These are phyloP conservation scores for Molothrus aeneus DNA, from an alignment of 2,797 vertebrate species.

Conservation along the genomic window DNA sequence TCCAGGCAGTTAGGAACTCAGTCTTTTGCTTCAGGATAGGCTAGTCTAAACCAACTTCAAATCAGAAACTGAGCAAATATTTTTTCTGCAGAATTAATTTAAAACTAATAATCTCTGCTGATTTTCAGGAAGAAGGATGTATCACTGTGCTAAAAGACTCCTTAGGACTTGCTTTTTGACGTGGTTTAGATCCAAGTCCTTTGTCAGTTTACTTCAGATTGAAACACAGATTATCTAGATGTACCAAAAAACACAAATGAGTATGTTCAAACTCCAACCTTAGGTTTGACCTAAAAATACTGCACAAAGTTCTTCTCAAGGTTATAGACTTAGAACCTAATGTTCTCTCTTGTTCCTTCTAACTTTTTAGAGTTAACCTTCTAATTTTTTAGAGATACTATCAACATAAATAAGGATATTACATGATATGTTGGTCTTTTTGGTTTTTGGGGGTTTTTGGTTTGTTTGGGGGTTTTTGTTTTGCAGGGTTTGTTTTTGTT, in stretches of 20 bases:
- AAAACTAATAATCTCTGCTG: background rate
- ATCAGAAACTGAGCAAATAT: background rate
- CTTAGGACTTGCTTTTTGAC: background rate
- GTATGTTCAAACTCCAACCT: background rate
- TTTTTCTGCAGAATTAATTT: background rate
- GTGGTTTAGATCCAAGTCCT: background rate
- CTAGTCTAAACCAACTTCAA: background rate
- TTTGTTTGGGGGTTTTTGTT: accelerated
- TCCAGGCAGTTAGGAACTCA: background rate
- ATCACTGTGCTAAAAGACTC: background rate
- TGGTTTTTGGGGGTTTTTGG: background rate
- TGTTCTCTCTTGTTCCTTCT: background rate
- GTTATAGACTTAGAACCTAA: background rate
- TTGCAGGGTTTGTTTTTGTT: background rate
- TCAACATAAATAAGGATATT: background rate
- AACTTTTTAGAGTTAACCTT: background rate
- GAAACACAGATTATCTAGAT: background rate
- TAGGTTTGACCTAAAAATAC: background rate
- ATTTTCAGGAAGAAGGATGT: background rate
- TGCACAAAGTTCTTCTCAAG: background rate
- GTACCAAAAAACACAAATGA: background rate
- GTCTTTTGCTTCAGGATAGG: background rate
- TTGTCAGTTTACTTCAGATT: background rate
- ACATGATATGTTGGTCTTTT: background rate
- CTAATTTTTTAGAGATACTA: background rate